A percentile compares a stretch with the other conserved stretches of the same genome.
Evolutionary conservation across 2,113 vertebrate genomes (phyloP).

Genomic region (Erythrocercus mccallii): DNA sequence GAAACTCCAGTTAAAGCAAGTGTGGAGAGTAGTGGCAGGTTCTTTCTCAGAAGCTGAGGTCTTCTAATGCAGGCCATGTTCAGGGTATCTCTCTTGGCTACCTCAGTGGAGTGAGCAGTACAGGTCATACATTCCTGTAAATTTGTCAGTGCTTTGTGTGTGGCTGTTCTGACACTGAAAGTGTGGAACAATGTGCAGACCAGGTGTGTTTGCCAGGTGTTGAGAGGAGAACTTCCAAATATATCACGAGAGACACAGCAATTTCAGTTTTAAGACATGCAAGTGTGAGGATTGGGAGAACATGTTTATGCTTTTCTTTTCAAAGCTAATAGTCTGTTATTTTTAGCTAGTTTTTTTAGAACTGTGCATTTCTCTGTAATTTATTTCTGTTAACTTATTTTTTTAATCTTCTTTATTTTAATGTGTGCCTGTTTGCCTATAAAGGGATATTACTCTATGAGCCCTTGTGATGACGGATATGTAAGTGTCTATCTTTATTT

Average conservation of each 20-base stretch:
- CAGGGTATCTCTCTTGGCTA: background rate
- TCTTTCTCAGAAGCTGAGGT: background rate
- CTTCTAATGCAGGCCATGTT: background rate
- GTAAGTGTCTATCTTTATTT: constrained; percentile 85
- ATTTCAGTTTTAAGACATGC: background rate
- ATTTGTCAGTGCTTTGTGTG: background rate
- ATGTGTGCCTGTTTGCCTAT: constrained; percentile 74
- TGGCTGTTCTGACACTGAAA: background rate
- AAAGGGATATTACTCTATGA: constrained; percentile 93
- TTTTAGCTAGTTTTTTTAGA: background rate
- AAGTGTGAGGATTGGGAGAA: background rate
- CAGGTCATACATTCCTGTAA: background rate
- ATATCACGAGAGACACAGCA: background rate
- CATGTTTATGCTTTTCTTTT: background rate
- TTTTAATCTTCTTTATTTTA: constrained; percentile 69
- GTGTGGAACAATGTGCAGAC: background rate
- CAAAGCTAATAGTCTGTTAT: background rate
- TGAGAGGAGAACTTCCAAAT: background rate
- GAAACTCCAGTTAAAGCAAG: background rate
- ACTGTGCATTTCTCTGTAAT: constrained; percentile 25
- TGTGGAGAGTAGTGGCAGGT: background rate
- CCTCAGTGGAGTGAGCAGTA: background rate
- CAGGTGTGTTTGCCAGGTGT: background rate
- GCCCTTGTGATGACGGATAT: constrained; percentile 91
- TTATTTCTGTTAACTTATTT: constrained; percentile 52